phyloP scores from a whole-genome alignment of 2,113 vertebrate genomes.

The Gambusia affinis region DNA sequence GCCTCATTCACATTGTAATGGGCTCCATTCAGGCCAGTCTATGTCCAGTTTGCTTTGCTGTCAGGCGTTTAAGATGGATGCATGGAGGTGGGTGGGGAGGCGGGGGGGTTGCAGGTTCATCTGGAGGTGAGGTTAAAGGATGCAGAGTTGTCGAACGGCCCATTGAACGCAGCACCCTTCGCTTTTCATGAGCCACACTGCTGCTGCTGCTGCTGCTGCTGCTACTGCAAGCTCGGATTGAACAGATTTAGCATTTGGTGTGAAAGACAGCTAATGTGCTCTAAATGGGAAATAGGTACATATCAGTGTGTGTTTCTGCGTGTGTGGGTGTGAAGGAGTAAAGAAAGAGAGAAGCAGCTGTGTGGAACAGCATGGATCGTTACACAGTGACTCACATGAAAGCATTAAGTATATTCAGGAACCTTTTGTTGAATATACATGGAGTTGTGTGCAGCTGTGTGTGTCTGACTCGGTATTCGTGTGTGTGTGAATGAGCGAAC shows the following conservation, averaged over 20 bases:
- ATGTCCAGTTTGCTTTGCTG: slow-evolving; percentile 79
- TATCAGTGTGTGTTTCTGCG: slow-evolving; percentile 39
- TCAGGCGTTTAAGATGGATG: slow-evolving; percentile 72
- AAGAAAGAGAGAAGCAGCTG: slow-evolving; percentile 69
- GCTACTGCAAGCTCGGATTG: slow-evolving; percentile 15
- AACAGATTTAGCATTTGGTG: slow-evolving; percentile 49
- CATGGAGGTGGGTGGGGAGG: slow-evolving; percentile 68
- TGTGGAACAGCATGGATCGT: slow-evolving; percentile 80
- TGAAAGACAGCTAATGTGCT: slow-evolving; percentile 56
- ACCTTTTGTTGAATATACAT: slow-evolving; percentile 79
- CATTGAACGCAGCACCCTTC: slow-evolving; percentile 28
- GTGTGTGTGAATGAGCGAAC: slow-evolving; percentile 21
- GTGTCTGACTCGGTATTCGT: slow-evolving; percentile 22
- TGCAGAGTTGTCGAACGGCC: slow-evolving; percentile 38
- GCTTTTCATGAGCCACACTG: slow-evolving; percentile 39
- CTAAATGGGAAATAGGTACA: slow-evolving; percentile 60
- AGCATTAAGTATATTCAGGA: slow-evolving; percentile 80
- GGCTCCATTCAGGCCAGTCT: slow-evolving; percentile 69
- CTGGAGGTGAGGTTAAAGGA: slow-evolving; percentile 74
- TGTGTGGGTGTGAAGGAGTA: slow-evolving; percentile 33
- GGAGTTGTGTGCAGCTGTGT: slow-evolving; percentile 59
- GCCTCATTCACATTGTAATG: slow-evolving; percentile 79
- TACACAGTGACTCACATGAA: slow-evolving; percentile 81
- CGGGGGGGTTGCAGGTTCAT: slow-evolving; percentile 70
- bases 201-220: slow-evolving; percentile 1